Conservation (phyloP, 2,888 invertebrate species). For the Strigamia transsilvanica region DNA sequence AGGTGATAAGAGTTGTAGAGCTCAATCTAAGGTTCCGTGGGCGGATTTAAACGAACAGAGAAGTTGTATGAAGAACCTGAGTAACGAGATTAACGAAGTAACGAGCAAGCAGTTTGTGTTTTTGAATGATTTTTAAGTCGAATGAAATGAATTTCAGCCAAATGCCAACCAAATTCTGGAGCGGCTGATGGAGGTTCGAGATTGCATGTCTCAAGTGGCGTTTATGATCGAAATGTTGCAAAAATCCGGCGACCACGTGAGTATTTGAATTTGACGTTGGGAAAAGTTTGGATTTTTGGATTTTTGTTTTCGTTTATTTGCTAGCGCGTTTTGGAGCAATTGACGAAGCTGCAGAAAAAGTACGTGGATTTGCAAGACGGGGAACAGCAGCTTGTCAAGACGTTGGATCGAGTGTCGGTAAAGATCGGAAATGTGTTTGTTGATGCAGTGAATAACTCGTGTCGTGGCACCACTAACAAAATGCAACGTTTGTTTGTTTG, state of each 20-base stretch:
- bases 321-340: not conserved
- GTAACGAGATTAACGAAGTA: not conserved
- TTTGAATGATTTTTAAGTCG: not conserved
- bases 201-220: conserved; percentile 67
- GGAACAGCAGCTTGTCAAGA: not conserved
- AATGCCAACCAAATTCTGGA: conserved; percentile 71
- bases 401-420: conserved; percentile 6
- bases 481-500: not conserved
- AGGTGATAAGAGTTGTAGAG: not conserved
- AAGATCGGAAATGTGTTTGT: not conserved
- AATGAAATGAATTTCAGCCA: conserved; percentile 6
- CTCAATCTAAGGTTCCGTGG: not conserved
- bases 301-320: too few species aligned
- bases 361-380: conserved; percentile 16
- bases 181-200: conserved; percentile 75
- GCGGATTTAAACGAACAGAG: not conserved
- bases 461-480: not conserved
- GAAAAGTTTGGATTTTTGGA: not conserved
- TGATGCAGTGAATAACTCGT: not conserved
- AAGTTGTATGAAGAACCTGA: not conserved
- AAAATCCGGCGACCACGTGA: conserved; percentile 53
- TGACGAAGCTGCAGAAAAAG: not conserved
- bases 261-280: not conserved
- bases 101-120: not conserved
- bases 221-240: conserved; percentile 53